phyloP scores from a whole-genome alignment of 2,113 vertebrate species.

The Emydocephalus ijimae region DNA sequence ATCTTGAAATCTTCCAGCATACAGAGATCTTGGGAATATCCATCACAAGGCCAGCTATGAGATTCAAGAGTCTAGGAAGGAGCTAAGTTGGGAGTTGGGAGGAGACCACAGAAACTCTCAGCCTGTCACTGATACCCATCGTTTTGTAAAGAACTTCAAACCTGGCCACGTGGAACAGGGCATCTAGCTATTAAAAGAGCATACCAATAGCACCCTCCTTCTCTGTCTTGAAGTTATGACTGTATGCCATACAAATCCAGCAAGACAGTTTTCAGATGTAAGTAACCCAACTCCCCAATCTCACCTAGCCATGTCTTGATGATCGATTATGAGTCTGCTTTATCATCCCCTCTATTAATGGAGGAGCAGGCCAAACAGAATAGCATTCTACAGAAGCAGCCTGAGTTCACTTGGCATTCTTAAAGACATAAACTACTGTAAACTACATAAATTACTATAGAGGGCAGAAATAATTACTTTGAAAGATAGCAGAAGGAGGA shows the following conservation, averaged over 20 bases:
- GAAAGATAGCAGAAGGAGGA: background rate
- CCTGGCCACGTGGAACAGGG: background rate
- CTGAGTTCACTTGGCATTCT: background rate
- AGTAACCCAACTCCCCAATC: background rate
- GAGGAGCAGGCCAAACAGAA: background rate
- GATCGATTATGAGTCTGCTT: background rate
- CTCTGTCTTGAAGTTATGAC: background rate
- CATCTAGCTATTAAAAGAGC: background rate
- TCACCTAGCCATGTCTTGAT: background rate
- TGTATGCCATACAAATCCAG: background rate
- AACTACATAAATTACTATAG: background rate
- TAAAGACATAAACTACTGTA: background rate
- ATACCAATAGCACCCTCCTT: background rate
- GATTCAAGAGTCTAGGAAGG: background rate
- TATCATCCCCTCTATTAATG: background rate
- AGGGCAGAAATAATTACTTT: background rate
- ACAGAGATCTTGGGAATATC: background rate
- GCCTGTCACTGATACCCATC: background rate
- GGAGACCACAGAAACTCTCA: background rate
- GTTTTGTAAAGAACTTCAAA: background rate
- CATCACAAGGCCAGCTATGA: background rate
- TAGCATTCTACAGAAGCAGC: background rate
- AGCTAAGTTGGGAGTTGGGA: background rate
- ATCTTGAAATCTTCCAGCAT: background rate
- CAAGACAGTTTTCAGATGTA: background rate